phyloP scores from a whole-genome alignment of 2,113 vertebrate genomes.

The Scomber colias region DNA sequence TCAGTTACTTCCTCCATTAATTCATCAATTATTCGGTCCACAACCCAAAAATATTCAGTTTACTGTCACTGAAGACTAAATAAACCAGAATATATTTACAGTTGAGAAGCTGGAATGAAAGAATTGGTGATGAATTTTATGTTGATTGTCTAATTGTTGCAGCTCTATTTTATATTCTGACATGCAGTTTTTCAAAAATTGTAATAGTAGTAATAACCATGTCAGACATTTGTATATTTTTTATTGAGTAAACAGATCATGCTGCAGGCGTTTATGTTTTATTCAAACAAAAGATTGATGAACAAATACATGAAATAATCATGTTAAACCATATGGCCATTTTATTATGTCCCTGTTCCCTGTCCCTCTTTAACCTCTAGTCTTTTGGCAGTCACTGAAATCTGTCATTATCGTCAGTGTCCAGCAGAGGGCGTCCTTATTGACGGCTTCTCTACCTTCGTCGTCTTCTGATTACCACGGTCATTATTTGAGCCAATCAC shows the following conservation, averaged over 20 bases:
- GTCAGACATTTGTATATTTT: neutral
- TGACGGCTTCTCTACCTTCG: neutral
- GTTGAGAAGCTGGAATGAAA: too few species aligned
- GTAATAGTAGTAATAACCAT: too few species aligned
- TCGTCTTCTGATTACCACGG: neutral
- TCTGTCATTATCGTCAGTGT: neutral
- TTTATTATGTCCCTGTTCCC: neutral
- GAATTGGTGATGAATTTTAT: too few species aligned
- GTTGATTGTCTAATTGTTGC: too few species aligned
- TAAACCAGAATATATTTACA: too few species aligned
- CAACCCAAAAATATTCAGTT: too few species aligned
- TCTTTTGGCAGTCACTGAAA: neutral
- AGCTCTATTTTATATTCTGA: too few species aligned
- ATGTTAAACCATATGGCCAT: neutral
- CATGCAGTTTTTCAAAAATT: too few species aligned
- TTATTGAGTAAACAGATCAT: neutral
- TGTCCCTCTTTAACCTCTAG: neutral
- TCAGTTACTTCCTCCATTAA: too few species aligned
- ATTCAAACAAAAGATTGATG: neutral
- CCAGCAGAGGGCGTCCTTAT: conserved; percentile 58
- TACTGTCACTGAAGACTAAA: too few species aligned
- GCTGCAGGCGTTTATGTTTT: neutral
- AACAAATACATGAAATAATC: neutral
- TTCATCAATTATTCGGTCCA: too few species aligned
- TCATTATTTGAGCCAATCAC: neutral